phyloP scores from a whole-genome alignment of 1,140 invertebrate species.

The Drosophila nannoptera region DNA sequence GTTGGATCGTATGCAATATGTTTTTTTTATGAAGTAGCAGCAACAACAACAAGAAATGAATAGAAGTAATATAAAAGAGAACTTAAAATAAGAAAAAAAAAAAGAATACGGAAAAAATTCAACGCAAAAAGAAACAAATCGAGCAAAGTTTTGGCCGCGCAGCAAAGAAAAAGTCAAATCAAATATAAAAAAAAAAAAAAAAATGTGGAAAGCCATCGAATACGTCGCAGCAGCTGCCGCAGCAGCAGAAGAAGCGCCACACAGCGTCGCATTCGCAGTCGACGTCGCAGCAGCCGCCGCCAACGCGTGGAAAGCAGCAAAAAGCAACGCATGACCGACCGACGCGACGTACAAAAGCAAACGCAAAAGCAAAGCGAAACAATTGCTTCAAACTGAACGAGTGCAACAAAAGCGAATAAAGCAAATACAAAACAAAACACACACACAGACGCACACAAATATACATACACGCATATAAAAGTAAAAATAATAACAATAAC shows the following conservation, averaged over 20 bases:
- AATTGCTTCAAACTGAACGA: slow-evolving; percentile 30
- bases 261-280: slow-evolving; percentile 22
- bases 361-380: slow-evolving; percentile 21
- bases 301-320: slow-evolving; percentile 33
- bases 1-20: slow-evolving; percentile 11
- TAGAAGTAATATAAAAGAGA: slow-evolving; percentile 29
- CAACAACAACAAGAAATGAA: slow-evolving; percentile 8
- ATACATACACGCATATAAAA: slow-evolving; percentile 1
- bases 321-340: slow-evolving; percentile 46
- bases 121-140: neutral
- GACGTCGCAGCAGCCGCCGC: slow-evolving; percentile 28
- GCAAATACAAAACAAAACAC: slow-evolving; percentile 11
- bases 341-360: slow-evolving; percentile 4
- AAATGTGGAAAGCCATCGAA: slow-evolving; percentile 53
- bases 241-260: slow-evolving; percentile 31
- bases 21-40: slow-evolving; percentile 10
- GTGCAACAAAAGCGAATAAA: slow-evolving; percentile 4
- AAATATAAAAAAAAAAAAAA: slow-evolving; percentile 10
- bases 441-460: slow-evolving; percentile 1
- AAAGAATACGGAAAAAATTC: neutral
- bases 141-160: slow-evolving; percentile 9
- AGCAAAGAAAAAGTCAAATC: neutral
- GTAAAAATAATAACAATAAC: slow-evolving; percentile 23
- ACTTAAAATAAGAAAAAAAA: slow-evolving; percentile 8
- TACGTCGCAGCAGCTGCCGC: slow-evolving; percentile 15